Conservation (phyloP, 2,113 vertebrate species). For the Hypanus sabinus region DNA sequence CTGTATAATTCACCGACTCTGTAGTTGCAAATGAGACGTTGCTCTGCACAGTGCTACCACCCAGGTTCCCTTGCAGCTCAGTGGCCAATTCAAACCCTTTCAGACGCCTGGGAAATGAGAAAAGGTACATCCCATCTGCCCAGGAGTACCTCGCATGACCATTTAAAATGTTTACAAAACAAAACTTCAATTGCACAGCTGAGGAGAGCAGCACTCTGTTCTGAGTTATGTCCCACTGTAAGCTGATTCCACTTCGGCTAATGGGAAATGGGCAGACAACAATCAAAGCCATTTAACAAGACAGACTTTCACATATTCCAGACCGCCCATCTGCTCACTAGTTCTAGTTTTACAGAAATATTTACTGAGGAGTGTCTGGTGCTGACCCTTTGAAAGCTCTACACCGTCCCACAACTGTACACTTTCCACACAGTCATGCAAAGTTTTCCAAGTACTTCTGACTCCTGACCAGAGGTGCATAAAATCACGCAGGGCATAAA, state of each 20-base stretch:
- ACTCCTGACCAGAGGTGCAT: no score
- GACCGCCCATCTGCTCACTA: background rate
- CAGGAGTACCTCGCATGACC: background rate
- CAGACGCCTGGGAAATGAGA: background rate
- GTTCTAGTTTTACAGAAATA: background rate
- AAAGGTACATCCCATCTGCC: background rate
- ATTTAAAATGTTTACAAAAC: constrained; percentile 27
- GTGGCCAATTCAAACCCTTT: background rate
- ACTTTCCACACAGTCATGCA: background rate
- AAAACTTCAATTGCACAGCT: background rate
- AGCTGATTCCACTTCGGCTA: background rate
- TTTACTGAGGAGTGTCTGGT: background rate
- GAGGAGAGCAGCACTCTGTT: background rate
- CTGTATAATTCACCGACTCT: no score
- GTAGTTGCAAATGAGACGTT: background rate
- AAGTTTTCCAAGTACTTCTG: background rate
- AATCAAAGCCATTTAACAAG: background rate
- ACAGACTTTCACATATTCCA: background rate
- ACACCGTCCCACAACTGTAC: no score
- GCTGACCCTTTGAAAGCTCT: background rate
- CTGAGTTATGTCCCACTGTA: background rate
- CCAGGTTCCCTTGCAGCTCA: background rate
- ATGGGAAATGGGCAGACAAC: background rate
- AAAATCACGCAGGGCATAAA: no score
- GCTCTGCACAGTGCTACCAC: background rate